These are phyloP conservation scores for Cariama cristata DNA, from an alignment of 2,113 vertebrate genomes.

Conservation along the genomic window DNA sequence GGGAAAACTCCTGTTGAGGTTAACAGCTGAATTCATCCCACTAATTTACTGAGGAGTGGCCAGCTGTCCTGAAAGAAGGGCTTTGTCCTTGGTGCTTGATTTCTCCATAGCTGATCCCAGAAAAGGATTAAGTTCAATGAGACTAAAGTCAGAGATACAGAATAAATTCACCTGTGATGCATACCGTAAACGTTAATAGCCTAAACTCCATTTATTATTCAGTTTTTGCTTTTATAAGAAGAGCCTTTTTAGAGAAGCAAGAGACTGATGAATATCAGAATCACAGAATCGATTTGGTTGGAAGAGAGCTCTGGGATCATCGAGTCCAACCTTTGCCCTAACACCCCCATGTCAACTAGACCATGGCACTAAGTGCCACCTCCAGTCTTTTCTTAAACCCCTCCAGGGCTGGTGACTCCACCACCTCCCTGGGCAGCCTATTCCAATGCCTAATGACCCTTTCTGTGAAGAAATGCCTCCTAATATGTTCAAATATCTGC, in stretches of 20 bases:
- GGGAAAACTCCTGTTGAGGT: neutral
- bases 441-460: no score
- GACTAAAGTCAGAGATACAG: neutral
- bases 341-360: no score
- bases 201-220: neutral
- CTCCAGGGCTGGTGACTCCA: no score
- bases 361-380: no score
- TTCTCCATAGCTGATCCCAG: neutral
- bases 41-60: neutral
- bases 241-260: neutral
- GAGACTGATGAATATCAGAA: neutral
- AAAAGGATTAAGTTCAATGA: neutral
- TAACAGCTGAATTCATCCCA: neutral
- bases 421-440: no score
- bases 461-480: no score
- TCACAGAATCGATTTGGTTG: no score
- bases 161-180: neutral
- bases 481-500: neutral
- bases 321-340: no score
- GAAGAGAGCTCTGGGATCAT: no score
- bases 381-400: no score
- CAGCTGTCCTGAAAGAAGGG: neutral
- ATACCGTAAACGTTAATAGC: fast-evolving
- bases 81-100: neutral
- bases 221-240: neutral